Evolutionary conservation across 2,888 invertebrate genomes (phyloP), one percentile per base, ranked within the genome.

Genomic region (Drosophila antonietae): DNA sequence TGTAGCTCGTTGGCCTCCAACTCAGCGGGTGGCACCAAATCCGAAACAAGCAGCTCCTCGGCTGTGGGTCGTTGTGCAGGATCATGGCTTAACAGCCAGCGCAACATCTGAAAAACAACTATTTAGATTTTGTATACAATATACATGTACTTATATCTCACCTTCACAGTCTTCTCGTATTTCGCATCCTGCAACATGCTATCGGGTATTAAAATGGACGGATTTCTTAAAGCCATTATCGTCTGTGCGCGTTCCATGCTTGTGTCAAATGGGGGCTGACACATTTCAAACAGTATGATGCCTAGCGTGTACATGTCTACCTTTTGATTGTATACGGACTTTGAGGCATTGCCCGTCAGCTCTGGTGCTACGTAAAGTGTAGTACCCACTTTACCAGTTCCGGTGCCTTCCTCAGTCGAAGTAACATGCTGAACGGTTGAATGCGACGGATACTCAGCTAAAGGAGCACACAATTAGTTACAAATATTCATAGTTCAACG

Each of bases 321-420:
- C 93, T 97, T 97, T 94, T 98, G 97, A 93, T 96, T 97, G 92
- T 97, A 96, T 31, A 95, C 95, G 5, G 96, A 95, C 92, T 96
- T 96, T 0, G 94, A 94, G 0, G 94, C 94, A 33, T 94, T 94
- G 23, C 95, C 95, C 0, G 95, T 95, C 1, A 99, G 93, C 92
- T 99, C 99, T 0, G 99, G 99, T 0, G 99, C 98, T 53, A 97
- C 97, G 93, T 99, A 99, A 0, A 98, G 94, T 0, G 97, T 97
- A 35, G 99, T 99, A 33, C 99, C 99, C 28, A 99, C 96, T 93
- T 97, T 95, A 0, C 97, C 96, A 0, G 97, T 97, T 80, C 95
- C 94, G 0, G 92, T 92, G 28, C 90, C 91, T 62, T 92, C 91
- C 72, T 92, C 91, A 0, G 80, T 90, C 3, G 80, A 79, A 2